A percentile compares a stretch with the other conserved stretches of the same genome.
Evolutionary conservation across 2,797 vertebrate genomes (phyloP).

Genomic region (Ctenochaetus hawaiiensis): DNA sequence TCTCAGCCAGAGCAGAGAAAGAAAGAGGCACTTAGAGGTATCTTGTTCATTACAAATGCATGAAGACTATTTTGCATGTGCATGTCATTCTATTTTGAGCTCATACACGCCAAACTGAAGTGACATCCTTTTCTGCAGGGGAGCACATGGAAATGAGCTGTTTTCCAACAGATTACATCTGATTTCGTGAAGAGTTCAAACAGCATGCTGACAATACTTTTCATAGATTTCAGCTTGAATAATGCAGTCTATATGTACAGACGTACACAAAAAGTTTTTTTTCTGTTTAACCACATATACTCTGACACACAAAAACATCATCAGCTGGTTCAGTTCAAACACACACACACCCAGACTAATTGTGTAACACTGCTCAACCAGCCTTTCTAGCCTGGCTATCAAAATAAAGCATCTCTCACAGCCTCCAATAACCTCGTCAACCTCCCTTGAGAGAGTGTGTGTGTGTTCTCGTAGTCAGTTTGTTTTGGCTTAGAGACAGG

Average conservation of each 20-base stretch:
- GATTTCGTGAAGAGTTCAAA: constrained; percentile 42
- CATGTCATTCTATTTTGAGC: constrained; percentile 65
- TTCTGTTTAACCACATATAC: constrained; percentile 23
- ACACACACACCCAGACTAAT: constrained; percentile 51
- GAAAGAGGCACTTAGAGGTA: constrained; percentile 75
- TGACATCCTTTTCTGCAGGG: constrained; percentile 44
- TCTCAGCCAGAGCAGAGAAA: constrained; percentile 68
- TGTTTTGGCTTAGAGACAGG: constrained; percentile 88
- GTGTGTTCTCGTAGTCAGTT: constrained; percentile 78
- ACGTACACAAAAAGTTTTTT: constrained; percentile 1
- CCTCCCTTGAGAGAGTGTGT: constrained; percentile 63
- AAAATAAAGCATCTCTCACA: constrained; percentile 72
- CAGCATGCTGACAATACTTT: constrained; percentile 15
- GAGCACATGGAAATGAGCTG: constrained; percentile 31
- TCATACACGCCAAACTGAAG: constrained; percentile 45
- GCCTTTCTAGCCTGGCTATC: constrained; percentile 55
- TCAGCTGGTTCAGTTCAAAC: constrained; percentile 32
- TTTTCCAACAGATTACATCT: constrained; percentile 59
- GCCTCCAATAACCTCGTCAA: constrained; percentile 72
- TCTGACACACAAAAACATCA: constrained; percentile 20
- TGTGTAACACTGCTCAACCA: constrained; percentile 50
- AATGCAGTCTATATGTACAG: constrained; percentile 28
- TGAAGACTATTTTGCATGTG: constrained; percentile 67
- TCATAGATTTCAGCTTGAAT: constrained; percentile 29
- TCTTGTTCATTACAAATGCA: constrained; percentile 79